A percentile compares a stretch with the other conserved stretches of the same genome.
Evolutionary conservation across 2,113 vertebrate genomes (phyloP).

Genomic region (Rhegmatorhina hoffmannsi): DNA sequence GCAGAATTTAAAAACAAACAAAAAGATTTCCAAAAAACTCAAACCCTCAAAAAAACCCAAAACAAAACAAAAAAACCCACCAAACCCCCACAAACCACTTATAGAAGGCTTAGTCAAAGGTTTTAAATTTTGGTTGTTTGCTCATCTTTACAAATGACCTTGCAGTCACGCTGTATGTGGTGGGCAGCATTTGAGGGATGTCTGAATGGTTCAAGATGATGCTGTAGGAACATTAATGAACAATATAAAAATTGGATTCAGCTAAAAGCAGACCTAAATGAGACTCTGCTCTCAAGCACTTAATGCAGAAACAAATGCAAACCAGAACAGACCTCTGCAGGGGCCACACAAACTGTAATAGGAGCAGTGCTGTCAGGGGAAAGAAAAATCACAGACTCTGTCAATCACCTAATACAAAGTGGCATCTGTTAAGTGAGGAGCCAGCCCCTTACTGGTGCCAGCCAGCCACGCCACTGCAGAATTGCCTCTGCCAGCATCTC

Average conservation of each 20-base stretch:
- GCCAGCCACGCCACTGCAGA: not conserved
- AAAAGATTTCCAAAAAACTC: not conserved
- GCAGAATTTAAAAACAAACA: not conserved
- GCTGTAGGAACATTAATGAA: not conserved
- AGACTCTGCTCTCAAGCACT: not conserved
- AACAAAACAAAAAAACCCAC: no score
- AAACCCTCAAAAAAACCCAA: accelerated
- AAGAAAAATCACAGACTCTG: not conserved
- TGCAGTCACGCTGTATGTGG: not conserved
- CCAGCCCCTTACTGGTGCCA: not conserved
- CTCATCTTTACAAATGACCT: not conserved
- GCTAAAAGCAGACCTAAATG: not conserved
- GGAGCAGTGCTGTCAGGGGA: not conserved
- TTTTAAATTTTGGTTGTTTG: not conserved
- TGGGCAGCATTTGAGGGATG: not conserved
- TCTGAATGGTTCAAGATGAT: not conserved
- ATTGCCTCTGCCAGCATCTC: not conserved
- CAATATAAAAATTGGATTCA: not conserved
- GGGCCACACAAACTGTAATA: not conserved
- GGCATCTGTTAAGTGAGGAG: not conserved
- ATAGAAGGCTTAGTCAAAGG: not conserved
- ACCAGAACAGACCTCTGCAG: not conserved
- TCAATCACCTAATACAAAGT: not conserved
- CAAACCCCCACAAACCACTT: no score
- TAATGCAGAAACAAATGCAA: not conserved